Percentiles rank a stretch among this genome's conserved stretches.
These are phyloP conservation scores for Turritopsis rubra DNA, from an alignment of 30 jellyfish, hydroid and myxozoan genomes.

Conservation along the genomic window DNA sequence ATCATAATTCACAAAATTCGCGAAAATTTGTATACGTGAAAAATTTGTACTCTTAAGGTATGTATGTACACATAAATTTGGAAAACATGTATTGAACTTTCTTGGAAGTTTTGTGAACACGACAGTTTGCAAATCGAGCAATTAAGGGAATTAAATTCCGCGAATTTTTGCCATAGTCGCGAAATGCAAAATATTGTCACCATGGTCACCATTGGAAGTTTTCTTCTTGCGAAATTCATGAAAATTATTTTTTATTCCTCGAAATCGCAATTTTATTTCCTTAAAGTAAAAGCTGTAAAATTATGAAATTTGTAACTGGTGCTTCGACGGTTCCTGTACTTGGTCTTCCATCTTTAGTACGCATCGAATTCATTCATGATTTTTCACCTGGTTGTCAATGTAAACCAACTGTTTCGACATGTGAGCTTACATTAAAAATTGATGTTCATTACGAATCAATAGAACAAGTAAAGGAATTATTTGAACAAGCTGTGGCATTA, in stretches of 20 bases:
- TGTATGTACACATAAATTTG: too few relatives aligned
- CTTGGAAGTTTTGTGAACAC: too few relatives aligned
- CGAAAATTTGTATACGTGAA: too few relatives aligned
- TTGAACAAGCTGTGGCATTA: conserved; percentile 20
- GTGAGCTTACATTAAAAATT: conserved; percentile 14
- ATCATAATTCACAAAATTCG: too few relatives aligned
- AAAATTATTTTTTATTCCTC: not conserved
- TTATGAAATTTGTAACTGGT: conserved; percentile 9
- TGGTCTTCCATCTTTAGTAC: conserved; percentile 8
- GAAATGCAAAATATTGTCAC: too few relatives aligned
- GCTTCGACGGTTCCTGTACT: conserved; percentile 19
- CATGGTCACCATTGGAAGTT: too few relatives aligned
- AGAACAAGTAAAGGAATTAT: conserved; percentile 24
- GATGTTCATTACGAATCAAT: conserved; percentile 11
- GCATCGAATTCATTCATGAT: conserved; percentile 22
- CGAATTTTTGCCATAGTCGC: too few relatives aligned
- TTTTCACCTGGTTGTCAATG: conserved; percentile 27
- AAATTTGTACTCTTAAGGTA: too few relatives aligned
- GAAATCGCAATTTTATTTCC: too few relatives aligned
- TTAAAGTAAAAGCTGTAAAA: not conserved
- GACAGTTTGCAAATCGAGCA: too few relatives aligned
- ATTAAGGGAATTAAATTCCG: too few relatives aligned
- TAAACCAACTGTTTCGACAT: conserved; percentile 39
- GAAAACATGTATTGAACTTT: too few relatives aligned
- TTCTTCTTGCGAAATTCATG: not conserved